These are phyloP conservation scores for Drosophila suzukii DNA, from an alignment of 1,140 invertebrate genomes.

Conservation along the genomic window DNA sequence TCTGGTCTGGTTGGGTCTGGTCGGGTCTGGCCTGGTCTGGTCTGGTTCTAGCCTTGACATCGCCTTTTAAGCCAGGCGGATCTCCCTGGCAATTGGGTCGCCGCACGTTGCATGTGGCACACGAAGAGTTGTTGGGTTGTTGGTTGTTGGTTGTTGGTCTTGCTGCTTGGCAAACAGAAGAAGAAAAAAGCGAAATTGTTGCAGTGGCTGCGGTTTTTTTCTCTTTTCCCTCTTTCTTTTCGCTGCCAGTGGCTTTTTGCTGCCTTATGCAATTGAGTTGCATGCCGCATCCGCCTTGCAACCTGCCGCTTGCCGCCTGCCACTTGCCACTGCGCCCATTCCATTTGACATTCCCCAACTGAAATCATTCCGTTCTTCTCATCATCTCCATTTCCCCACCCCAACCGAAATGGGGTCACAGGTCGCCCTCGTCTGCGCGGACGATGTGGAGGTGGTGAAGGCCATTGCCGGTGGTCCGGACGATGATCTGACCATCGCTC, in stretches of 20 bases:
- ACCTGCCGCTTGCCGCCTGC: conserved; percentile 34
- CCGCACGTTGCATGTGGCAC: conserved; percentile 26
- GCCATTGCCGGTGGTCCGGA: conserved; percentile 85
- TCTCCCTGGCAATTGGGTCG: conserved; percentile 72
- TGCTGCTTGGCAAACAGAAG: conserved; percentile 55
- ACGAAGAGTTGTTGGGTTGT: conserved; percentile 10
- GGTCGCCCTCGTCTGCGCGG: conserved; percentile 70
- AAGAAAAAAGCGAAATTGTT: conserved; percentile 77
- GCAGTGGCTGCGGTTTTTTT: conserved; percentile 25
- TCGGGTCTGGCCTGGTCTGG: conserved; percentile 9
- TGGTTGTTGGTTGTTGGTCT: not conserved
- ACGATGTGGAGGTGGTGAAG: conserved; percentile 88
- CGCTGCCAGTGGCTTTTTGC: conserved; percentile 13
- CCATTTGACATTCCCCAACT: conserved; percentile 47
- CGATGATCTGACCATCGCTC: conserved; percentile 67
- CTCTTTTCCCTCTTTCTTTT: conserved; percentile 17
- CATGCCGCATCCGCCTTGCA: conserved; percentile 69
- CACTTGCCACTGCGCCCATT: conserved; percentile 58
- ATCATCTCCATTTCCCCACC: not conserved
- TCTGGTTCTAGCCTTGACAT: conserved; percentile 75
- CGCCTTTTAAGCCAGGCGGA: conserved; percentile 59
- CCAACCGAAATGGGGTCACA: conserved; percentile 44
- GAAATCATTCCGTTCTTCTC: conserved; percentile 21
- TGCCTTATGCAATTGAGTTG: conserved; percentile 77
- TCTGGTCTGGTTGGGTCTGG: conserved; percentile 6